Base-by-base conservation (phyloP, 2,888 invertebrate genomes). In the Aplocera efformata region DNA sequence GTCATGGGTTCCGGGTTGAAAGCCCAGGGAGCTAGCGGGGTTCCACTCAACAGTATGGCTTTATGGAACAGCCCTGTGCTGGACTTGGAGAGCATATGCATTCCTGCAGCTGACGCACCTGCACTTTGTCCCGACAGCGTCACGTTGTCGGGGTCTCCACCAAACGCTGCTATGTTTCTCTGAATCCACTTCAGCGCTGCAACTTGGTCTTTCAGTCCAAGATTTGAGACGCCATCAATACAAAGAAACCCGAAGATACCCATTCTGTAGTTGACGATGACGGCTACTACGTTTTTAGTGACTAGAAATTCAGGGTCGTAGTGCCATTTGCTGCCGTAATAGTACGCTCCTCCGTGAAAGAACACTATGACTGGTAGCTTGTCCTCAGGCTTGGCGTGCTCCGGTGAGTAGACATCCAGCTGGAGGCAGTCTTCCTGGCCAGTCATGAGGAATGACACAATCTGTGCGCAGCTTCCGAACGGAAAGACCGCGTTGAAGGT, bases 141-240 rank as follows among this genome's bases (percentile, higher is more conserved):
- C 1, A 88, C 83, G 38, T 85, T 85, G 7, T 84, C 80, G 0
- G 83, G 82, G 45, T 86, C 86, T 24, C 88, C 88, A 1, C 84
- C 83, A 36, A 88, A 86, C 1, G 73, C 71, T 1, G 65, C 60
- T 35, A 86, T 85, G 38, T 86, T 88, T 20, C 54, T 67, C 23
- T 54, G 63, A n/a, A 88, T 65, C 86, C 88, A 88, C 53, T 68
- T 73, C 3, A 88, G 57, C 6, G 88, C 85, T 4, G 80, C 83
- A 5, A 77, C 67, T 45, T 88, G 88, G 46, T 88, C 88, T 50
- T 80, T 79, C 1, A 88, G 50, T 0, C 86, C 88, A 0, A 86
- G 63, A 42, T 88, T 88, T 0, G 86, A 76, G 1, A 79, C 57
- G 9, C 71, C 73, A 40, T 80, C 72, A 4, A 79, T 32, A 44